Percentiles rank a stretch among this genome's conserved stretches.
phyloP scores from a whole-genome alignment of 2,888 invertebrate genomes.

The Neocrepidodera transversa region DNA sequence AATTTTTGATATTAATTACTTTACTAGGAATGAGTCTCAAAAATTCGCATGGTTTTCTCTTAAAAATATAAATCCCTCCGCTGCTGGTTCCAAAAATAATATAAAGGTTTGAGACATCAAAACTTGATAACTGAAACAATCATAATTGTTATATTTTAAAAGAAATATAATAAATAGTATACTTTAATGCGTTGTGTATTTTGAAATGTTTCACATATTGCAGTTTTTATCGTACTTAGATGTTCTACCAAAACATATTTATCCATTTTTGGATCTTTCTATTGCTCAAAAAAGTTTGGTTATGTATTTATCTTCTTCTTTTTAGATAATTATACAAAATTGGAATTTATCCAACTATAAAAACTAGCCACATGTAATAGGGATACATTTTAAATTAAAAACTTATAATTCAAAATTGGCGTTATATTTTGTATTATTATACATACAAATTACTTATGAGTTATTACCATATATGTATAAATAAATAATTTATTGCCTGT shows the following conservation, averaged over 20 bases:
- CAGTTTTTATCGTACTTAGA: slow-evolving; percentile 63
- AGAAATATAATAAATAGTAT: slow-evolving; percentile 28
- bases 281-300: no score
- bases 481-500: no score
- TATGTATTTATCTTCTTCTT: no score
- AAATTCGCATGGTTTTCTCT: slow-evolving; percentile 75
- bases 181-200: slow-evolving; percentile 79
- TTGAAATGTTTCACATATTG: slow-evolving; percentile 68
- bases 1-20: slow-evolving; percentile 59
- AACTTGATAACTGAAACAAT: slow-evolving; percentile 74
- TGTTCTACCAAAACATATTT: slow-evolving; percentile 53
- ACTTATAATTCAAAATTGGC: no score
- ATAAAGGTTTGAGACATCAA: slow-evolving; percentile 75
- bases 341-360: no score
- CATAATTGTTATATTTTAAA: slow-evolving; percentile 17
- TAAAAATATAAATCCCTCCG: slow-evolving; percentile 82
- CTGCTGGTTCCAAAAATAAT: slow-evolving; percentile 82
- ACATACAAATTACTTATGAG: no score
- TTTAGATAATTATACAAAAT: no score
- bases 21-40: slow-evolving; percentile 81
- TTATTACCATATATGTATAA: no score
- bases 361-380: no score
- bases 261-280: slow-evolving; percentile 45
- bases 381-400: no score
- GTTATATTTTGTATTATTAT: no score